Evolutionary conservation across 2,113 vertebrate species (phyloP).

Genomic region (Heterochromis multidens): DNA sequence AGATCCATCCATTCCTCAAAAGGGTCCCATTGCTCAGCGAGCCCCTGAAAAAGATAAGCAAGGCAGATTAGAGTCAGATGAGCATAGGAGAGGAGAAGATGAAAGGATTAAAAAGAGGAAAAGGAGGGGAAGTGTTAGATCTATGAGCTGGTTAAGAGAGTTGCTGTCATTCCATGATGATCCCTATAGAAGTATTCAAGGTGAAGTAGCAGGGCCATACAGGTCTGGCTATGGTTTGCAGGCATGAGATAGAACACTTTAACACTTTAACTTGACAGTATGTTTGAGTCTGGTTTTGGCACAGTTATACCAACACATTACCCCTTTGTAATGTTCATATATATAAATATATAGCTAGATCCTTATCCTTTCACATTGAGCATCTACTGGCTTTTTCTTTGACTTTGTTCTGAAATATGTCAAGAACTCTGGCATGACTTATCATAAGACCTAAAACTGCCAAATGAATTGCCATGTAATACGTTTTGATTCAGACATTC

Average conservation of each 20-base stretch:
- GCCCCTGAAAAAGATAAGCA: conserved; percentile 30
- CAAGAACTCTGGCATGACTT: too few species aligned
- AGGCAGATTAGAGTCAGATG: conserved; percentile 48
- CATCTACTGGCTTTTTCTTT: too few species aligned
- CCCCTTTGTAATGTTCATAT: too few species aligned
- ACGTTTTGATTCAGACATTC: neutral
- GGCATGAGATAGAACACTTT: neutral
- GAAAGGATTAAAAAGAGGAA: conserved; percentile 39
- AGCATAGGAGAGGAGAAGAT: conserved; percentile 37
- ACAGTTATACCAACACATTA: neutral
- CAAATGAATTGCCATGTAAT: neutral
- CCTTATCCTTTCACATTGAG: too few species aligned
- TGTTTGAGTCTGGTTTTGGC: neutral
- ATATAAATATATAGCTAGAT: too few species aligned
- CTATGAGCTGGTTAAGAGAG: conserved; percentile 9
- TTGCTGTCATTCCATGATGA: conserved; percentile 27
- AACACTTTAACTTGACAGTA: neutral
- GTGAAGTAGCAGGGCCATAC: neutral
- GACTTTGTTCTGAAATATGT: too few species aligned
- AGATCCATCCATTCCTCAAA: conserved; percentile 24
- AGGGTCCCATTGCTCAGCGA: conserved; percentile 13
- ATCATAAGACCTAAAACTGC: neutral
- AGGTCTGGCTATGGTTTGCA: conserved; percentile 4
- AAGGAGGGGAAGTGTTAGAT: conserved; percentile 40
- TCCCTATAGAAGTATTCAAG: conserved; percentile 6